Percentiles rank a stretch among this genome's conserved stretches.
Evolutionary conservation across 2,797 vertebrate genomes (phyloP).

Genomic region (Craterocephalus amniculus): DNA sequence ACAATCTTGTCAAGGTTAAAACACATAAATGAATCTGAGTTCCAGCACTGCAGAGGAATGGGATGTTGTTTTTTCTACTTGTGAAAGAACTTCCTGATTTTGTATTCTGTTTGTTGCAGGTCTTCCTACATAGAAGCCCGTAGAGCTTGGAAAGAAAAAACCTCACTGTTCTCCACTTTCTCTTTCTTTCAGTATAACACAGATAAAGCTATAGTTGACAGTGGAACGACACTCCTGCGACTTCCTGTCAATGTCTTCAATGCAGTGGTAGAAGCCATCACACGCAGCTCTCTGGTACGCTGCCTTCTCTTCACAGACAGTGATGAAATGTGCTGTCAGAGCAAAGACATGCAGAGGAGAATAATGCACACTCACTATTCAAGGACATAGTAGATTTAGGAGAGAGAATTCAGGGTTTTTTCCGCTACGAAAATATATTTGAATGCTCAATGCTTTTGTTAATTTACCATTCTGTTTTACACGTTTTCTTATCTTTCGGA

Average conservation of each 20-base stretch:
- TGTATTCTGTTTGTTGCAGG: slow-evolving; percentile 43
- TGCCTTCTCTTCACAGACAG: slow-evolving; percentile 39
- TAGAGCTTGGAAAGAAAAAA: slow-evolving; percentile 21
- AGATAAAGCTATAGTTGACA: slow-evolving; percentile 98
- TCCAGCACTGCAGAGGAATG: not conserved
- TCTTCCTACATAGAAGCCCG: slow-evolving; percentile 26
- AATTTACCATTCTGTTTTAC: slow-evolving; percentile 4
- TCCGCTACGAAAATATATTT: slow-evolving; percentile 17
- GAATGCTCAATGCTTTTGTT: not conserved
- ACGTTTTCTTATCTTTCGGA: slow-evolving; percentile 35
- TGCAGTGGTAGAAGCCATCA: slow-evolving; percentile 91
- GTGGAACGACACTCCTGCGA: slow-evolving; percentile 94
- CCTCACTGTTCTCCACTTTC: slow-evolving; percentile 18
- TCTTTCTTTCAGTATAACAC: slow-evolving; percentile 87
- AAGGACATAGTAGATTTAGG: slow-evolving; percentile 49
- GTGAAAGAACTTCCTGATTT: slow-evolving; percentile 36
- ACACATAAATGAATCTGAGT: slow-evolving; percentile 17
- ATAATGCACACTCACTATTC: slow-evolving; percentile 44
- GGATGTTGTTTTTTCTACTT: slow-evolving; percentile 29
- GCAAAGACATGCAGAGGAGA: slow-evolving; percentile 50
- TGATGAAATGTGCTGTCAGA: slow-evolving; percentile 65
- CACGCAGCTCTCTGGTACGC: slow-evolving; percentile 88
- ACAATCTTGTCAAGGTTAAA: slow-evolving; percentile 28
- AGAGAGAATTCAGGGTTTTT: slow-evolving; percentile 31
- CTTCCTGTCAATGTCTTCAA: slow-evolving; percentile 93